These are phyloP conservation scores for Etia nguti DNA, from an alignment of 2,113 vertebrate genomes.

Conservation along the genomic window DNA sequence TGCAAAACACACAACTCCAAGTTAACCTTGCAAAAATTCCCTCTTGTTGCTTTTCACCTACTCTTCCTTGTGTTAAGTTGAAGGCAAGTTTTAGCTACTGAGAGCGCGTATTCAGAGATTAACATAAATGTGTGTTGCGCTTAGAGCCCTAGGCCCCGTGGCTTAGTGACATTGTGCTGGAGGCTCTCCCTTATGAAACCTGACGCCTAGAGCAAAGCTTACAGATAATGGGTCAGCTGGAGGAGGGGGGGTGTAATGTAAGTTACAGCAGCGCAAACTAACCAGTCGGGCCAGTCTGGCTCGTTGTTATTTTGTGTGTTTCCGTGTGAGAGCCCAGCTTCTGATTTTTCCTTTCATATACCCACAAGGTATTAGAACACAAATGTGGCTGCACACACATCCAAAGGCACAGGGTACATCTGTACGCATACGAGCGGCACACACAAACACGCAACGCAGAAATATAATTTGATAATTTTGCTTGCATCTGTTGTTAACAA, in stretches of 20 bases:
- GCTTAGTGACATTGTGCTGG: constrained; percentile 42
- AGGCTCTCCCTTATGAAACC: constrained; percentile 60
- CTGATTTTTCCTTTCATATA: not conserved
- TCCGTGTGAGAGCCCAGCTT: not conserved
- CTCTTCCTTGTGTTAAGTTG: not conserved
- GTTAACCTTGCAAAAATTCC: not conserved
- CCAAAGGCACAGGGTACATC: not conserved
- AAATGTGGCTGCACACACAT: not conserved
- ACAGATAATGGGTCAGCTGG: constrained; percentile 40
- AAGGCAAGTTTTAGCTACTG: not conserved
- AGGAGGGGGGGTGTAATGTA: not conserved
- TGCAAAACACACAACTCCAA: not conserved
- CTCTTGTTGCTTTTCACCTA: not conserved
- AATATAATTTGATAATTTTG: not conserved
- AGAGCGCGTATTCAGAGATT: not conserved
- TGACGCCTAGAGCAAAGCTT: constrained; percentile 50
- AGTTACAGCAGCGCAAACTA: constrained; percentile 27
- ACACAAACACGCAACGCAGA: not conserved
- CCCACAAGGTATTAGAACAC: not conserved
- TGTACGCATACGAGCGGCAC: too few species aligned
- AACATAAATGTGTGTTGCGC: not conserved
- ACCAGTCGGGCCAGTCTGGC: constrained; percentile 55
- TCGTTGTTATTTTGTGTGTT: constrained; percentile 24
- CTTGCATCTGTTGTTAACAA: constrained; percentile 28
- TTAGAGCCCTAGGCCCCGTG: constrained; percentile 3